Percentiles rank a stretch among this genome's conserved stretches.
phyloP scores from a whole-genome alignment of 2,888 invertebrate species.

The Malacosoma neustria region DNA sequence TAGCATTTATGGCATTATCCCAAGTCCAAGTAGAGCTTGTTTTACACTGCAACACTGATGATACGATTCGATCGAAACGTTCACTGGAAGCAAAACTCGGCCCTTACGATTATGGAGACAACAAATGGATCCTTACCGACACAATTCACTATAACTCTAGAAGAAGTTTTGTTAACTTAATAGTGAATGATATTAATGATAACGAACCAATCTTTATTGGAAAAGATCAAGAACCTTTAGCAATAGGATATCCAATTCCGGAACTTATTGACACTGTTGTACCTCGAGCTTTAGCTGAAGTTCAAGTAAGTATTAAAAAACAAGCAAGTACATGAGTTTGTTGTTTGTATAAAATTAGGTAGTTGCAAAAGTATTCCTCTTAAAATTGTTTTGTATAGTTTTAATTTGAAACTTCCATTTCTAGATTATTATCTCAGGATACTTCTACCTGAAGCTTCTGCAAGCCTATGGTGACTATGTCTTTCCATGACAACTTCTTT shows the following conservation, averaged over 20 bases:
- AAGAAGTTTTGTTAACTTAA: conserved; percentile 56
- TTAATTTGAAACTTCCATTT: too few relatives aligned
- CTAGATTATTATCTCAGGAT: too few relatives aligned
- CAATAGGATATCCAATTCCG: conserved; percentile 58
- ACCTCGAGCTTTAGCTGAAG: conserved; percentile 54
- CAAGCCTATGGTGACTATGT: too few relatives aligned
- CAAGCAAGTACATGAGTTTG: too few relatives aligned
- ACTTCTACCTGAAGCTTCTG: too few relatives aligned
- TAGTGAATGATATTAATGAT: conserved; percentile 73
- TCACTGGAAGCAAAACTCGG: conserved; percentile 33
- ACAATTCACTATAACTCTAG: conserved; percentile 45
- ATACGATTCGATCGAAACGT: conserved; percentile 29
- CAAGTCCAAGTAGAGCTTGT: conserved; percentile 63
- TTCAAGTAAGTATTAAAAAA: conserved; percentile 61
- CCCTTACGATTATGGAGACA: conserved; percentile 47
- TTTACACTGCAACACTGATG: conserved; percentile 38
- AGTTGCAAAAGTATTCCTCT: too few relatives aligned
- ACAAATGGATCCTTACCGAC: conserved; percentile 55
- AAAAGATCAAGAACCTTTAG: conserved; percentile 43
- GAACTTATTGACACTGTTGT: conserved; percentile 46
- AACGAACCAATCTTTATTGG: conserved; percentile 59
- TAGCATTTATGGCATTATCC: conserved; percentile 60
- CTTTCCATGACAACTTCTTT: too few relatives aligned
- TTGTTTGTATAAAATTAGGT: too few relatives aligned
- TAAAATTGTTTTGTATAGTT: too few relatives aligned